Base-by-base conservation (phyloP, 1,140 invertebrate genomes). In the Leptinotarsa defecta region DNA sequence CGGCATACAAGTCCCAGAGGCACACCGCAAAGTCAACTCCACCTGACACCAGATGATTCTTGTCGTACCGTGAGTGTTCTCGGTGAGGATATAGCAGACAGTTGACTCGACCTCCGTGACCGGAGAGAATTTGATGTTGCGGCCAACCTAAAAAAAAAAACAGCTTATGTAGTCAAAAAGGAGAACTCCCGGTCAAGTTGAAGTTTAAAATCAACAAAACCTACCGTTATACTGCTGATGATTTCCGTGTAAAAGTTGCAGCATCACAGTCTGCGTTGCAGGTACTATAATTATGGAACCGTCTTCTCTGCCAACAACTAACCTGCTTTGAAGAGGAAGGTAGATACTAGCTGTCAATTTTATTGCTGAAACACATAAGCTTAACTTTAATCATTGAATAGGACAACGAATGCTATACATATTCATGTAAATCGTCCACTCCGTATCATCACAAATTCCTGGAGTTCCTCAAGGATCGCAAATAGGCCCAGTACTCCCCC, bases 21-120 rank as follows among this genome's bases (percentile, higher is more conserved):
- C 96, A 97, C 4, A 99, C 96, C 1, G 97, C 96, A 86, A 99
- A 99, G 86, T 99, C 98, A 17, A 97, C 94, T 3, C 97, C 97
- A 20, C 98, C 98, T 0, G 97, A 99, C 0, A 99, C 91, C 15
- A 99, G 87, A 86, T 96, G 93, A 4, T 93, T 89, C 75, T 95
- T 92, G 83, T 99, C 97, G 84, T 99, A 99, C 75, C 97, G 92
- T n/a, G 91, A 87, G 83, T 97, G 93, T 17, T 96, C 92, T 83
- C 97, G 93, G 81, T 98, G 94, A 13, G 98, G 98, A 85, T 99
- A 99, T 1, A 99, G 86, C 3, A 99, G 87, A 85, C 96, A 98
- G 83, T 97, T 99, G 0, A 99, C 97, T 67, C 95, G 89, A 0
- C 97, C 97, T 63, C 93, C 93, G 86, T 99, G 98, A 0, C 97